phyloP scores from a whole-genome alignment of 1,140 invertebrate species.

The Brevipalpus yothersi region DNA sequence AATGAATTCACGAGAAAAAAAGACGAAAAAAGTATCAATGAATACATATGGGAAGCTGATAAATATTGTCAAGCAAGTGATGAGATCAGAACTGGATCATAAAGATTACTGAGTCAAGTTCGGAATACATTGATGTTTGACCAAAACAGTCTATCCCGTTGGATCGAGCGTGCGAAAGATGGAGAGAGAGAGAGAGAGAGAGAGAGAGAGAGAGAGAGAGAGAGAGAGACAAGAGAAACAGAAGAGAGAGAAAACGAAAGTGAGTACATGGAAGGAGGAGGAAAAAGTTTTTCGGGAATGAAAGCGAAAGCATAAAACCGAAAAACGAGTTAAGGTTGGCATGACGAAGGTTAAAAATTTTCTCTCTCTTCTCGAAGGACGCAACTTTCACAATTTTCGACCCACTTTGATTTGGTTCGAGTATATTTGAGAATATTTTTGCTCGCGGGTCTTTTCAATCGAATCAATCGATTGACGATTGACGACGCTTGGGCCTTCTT shows the following conservation, averaged over 20 bases:
- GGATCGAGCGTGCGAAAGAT: neutral
- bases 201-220: neutral
- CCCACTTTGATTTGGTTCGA: neutral
- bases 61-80: too few relatives aligned
- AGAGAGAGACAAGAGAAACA: neutral
- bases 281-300: neutral
- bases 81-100: too few relatives aligned
- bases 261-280: neutral
- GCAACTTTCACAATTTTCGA: neutral
- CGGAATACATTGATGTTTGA: too few relatives aligned
- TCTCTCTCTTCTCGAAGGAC: neutral
- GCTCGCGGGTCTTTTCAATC: neutral
- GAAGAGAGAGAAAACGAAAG: neutral
- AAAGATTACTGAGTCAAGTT: too few relatives aligned
- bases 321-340: neutral
- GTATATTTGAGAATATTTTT: neutral
- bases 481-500: too few relatives aligned
- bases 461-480: neutral
- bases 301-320: neutral
- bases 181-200: neutral
- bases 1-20: neutral
- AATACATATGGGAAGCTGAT: too few relatives aligned
- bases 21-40: too few relatives aligned
- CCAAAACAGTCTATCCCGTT: too few relatives aligned
- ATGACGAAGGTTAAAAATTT: neutral